Base-by-base conservation (phyloP, 2,113 vertebrate genomes). In the Zeus faber region DNA sequence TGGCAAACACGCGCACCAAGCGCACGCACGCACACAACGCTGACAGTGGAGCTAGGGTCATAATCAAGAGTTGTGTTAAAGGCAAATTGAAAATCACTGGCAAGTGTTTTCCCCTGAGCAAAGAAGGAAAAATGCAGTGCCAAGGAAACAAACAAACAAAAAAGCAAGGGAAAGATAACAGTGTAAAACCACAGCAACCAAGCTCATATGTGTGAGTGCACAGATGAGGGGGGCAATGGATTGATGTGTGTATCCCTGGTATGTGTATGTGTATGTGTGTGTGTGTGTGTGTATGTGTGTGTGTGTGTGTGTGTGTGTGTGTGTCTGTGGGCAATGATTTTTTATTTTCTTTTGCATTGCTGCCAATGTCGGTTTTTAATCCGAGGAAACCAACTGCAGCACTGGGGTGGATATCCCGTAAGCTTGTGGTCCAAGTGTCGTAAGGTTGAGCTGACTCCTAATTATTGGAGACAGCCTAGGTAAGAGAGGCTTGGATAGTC, bases 51-150 rank as follows among this genome's bases (percentile, higher is more conserved):
- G 41, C 35, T 40, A 54, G 47, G 59, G 73, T 61, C 72, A 78
- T 74, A 82, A 79, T 81, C 70, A 77, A 68, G 73, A 58, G 73
- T 63, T 77, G 58, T 79, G 72, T 72, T 75, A 73, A 71, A 83
- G 73, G 70, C 70, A 85, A 85, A 87, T 84, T 84, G 76, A 87
- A 88, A 88, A 86, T 85, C 79, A 83, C 67, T 62, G 50, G 50
- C 46, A 67, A 85, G 72, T 69, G 63, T 84, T 79, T 49, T 67
- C 62, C 65, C 62, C 51, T 47, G 76, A 73, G 77, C 65, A 70
- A 70, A 66, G 58, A 57, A 5, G 21, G 33, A 70, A 70, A 85
- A 81, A 79, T 67, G 68, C 58, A 55, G 49, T 59, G 69, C n/a
- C 51, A 49, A 58, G 57, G 58, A 60, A 77, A n/a, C n/a, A 80